These are phyloP conservation scores for Drosophila nigromelanica DNA, from an alignment of 1,140 invertebrate species.

Conservation along the genomic window DNA sequence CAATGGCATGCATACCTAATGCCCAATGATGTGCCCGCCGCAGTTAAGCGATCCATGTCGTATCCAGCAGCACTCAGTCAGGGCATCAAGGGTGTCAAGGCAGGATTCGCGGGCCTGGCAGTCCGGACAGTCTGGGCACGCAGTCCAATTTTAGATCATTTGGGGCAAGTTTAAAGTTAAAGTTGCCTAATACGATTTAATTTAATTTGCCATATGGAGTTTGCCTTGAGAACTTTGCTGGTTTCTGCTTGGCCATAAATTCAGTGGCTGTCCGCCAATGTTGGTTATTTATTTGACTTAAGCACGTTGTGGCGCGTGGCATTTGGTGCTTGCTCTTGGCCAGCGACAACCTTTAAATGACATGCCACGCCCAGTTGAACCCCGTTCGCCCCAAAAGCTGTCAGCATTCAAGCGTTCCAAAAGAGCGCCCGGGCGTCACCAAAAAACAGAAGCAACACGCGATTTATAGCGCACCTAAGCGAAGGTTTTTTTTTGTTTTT, in stretches of 20 bases:
- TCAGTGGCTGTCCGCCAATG: conserved; percentile 72
- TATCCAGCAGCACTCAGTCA: conserved; percentile 46
- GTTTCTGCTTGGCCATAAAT: conserved; percentile 61
- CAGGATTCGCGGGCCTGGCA: neutral
- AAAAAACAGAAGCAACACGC: conserved; percentile 62
- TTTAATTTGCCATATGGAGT: conserved; percentile 15
- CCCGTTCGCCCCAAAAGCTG: conserved; percentile 44
- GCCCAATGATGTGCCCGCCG: conserved; percentile 74
- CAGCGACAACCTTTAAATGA: conserved; percentile 70
- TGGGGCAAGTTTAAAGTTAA: conserved; percentile 12
- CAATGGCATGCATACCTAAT: conserved; percentile 79
- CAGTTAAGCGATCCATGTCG: conserved; percentile 52
- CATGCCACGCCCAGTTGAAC: conserved; percentile 61
- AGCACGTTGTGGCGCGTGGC: conserved; percentile 68
- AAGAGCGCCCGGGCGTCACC: conserved; percentile 34
- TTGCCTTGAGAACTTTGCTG: conserved; percentile 38
- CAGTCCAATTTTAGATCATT: conserved; percentile 16
- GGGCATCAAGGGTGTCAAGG: neutral
- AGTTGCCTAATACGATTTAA: conserved; percentile 7
- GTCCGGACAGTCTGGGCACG: neutral
- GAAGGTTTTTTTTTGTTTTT: conserved; percentile 52
- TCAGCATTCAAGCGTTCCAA: conserved; percentile 68
- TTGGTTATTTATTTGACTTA: conserved; percentile 79
- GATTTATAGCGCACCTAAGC: conserved; percentile 77
- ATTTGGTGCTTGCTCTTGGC: conserved; percentile 46